Evolutionary conservation across 2,113 vertebrate species (phyloP).

Genomic region (Theristicus caerulescens): DNA sequence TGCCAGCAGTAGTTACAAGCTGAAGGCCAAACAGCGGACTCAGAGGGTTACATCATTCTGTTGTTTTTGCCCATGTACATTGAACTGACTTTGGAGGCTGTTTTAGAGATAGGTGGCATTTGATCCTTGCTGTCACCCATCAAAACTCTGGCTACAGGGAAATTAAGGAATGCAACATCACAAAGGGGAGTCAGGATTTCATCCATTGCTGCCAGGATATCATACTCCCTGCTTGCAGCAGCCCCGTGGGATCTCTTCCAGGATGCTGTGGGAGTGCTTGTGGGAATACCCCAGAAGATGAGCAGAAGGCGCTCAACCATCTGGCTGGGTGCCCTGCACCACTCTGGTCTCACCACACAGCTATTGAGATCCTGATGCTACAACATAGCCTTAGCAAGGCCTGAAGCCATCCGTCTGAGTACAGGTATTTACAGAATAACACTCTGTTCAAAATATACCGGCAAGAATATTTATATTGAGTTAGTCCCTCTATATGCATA

Average conservation of each 20-base stretch:
- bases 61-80: background rate
- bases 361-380: background rate
- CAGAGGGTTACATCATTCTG: background rate
- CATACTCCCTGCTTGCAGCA: background rate
- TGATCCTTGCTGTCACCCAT: background rate
- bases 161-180: background rate
- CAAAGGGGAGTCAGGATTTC: background rate
- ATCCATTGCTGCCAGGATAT: background rate
- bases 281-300: background rate
- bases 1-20: background rate
- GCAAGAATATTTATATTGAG: background rate
- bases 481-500: background rate
- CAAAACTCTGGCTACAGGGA: background rate
- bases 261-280: background rate
- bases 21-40: background rate
- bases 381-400: background rate
- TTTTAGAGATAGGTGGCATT: background rate
- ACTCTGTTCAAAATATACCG: background rate
- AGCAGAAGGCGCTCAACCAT: background rate
- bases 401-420: background rate
- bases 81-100: background rate
- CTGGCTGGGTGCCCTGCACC: background rate
- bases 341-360: background rate
- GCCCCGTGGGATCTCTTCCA: background rate
- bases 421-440: background rate